These are phyloP conservation scores for Ormyrus nitidulus DNA, from an alignment of 2,888 invertebrate genomes.

Conservation along the genomic window DNA sequence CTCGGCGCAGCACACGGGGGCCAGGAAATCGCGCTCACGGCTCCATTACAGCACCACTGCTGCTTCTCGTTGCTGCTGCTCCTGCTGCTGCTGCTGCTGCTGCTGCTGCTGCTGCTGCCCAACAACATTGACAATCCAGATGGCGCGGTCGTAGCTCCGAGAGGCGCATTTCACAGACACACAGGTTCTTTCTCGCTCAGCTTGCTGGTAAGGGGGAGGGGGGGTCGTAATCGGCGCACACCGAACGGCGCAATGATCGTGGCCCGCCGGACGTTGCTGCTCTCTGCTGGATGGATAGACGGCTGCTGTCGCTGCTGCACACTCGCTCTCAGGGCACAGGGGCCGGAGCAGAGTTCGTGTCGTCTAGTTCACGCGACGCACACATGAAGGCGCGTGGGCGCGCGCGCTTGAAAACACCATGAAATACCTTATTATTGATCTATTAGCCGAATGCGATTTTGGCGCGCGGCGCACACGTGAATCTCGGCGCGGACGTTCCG, in stretches of 20 bases:
- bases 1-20: constrained; percentile 39
- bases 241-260: constrained; percentile 60
- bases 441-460: constrained; percentile 70
- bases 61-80: constrained; percentile 60
- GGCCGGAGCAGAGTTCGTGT: constrained; percentile 32
- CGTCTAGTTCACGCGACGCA: constrained; percentile 22
- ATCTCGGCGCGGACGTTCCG: constrained; percentile 13
- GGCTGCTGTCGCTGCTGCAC: not conserved
- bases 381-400: constrained; percentile 34
- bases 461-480: constrained; percentile 68
- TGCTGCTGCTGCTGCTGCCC: constrained; percentile 73
- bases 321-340: constrained; percentile 39
- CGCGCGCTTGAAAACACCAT: constrained; percentile 65
- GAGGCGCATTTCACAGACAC: constrained; percentile 71
- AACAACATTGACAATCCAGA: constrained; percentile 89
- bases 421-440: constrained; percentile 75
- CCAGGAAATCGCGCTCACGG: constrained; percentile 72
- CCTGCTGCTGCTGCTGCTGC: constrained; percentile 58
- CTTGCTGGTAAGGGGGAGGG: constrained; percentile 60
- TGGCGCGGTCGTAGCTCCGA: constrained; percentile 79
- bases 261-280: constrained; percentile 17
- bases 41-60: constrained; percentile 69
- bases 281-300: not conserved
- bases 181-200: constrained; percentile 67
- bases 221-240: constrained; percentile 60